Conservation (phyloP, 2,888 invertebrate genomes). For the Drosophila crucigera region DNA sequence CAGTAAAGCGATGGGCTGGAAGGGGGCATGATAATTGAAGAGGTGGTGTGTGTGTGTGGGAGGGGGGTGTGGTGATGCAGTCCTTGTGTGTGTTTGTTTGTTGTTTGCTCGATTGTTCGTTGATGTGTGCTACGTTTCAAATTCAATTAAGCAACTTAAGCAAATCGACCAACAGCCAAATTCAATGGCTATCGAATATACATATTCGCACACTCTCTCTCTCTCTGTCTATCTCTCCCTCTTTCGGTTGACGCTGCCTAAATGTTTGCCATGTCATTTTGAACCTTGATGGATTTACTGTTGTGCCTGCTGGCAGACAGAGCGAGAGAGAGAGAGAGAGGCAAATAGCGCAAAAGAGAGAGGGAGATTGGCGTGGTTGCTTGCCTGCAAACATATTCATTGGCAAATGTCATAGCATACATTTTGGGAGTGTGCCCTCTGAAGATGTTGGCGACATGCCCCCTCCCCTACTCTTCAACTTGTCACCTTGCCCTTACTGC, state of each 20-base stretch:
- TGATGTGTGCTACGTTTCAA: conserved; percentile 43
- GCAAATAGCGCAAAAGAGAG: neutral
- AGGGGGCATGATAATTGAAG: conserved; percentile 1
- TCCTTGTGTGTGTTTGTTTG: conserved; percentile 6
- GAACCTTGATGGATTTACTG: conserved; percentile 68
- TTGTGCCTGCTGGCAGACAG: conserved; percentile 6
- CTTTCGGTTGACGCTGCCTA: conserved; percentile 45
- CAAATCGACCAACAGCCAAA: conserved; percentile 34
- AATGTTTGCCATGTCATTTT: conserved; percentile 68
- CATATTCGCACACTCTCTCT: neutral
- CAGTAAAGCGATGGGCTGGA: neutral
- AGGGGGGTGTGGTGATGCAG: neutral
- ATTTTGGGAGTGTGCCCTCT: conserved; percentile 45
- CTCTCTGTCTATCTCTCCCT: too few species aligned
- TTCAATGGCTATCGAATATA: conserved; percentile 30
- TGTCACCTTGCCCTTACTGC: neutral
- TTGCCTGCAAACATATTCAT: conserved; percentile 14
- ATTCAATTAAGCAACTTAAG: conserved; percentile 59
- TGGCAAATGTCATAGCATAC: conserved; percentile 61
- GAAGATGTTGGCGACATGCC: conserved; percentile 8
- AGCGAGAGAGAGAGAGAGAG: neutral
- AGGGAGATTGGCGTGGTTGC: neutral
- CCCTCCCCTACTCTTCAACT: neutral
- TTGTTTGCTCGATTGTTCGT: conserved; percentile 13
- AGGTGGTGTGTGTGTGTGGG: neutral